These are phyloP conservation scores for Helarctos malayanus DNA, from an alignment of 2,797 vertebrate species.

Conservation along the genomic window DNA sequence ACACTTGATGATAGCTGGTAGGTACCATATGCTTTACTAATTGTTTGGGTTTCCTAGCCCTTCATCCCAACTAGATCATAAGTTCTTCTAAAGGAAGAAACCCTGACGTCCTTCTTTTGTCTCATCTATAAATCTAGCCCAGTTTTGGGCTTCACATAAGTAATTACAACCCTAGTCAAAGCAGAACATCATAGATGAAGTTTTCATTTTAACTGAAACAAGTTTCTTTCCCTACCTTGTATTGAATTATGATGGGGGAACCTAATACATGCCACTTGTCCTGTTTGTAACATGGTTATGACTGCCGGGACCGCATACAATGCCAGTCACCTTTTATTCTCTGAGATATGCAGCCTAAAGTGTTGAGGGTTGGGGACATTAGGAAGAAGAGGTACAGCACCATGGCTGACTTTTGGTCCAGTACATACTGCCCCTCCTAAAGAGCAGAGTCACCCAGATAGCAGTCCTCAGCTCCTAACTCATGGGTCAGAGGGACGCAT, in stretches of 20 bases:
- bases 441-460: background rate
- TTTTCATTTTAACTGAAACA: constrained; percentile 29
- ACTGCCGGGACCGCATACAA: background rate
- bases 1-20: background rate
- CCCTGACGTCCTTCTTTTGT: background rate
- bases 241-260: background rate
- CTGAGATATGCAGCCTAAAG: background rate
- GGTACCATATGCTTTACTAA: background rate
- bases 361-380: background rate
- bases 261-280: background rate
- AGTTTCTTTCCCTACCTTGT: background rate
- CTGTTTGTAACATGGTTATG: background rate
- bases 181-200: background rate
- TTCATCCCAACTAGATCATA: background rate
- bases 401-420: background rate
- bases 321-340: background rate
- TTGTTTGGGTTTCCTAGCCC: background rate
- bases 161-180: background rate
- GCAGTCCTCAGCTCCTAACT: background rate
- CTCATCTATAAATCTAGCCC: background rate
- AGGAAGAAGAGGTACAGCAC: background rate
- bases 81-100: background rate
- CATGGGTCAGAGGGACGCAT: background rate
- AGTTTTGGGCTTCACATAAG: constrained; percentile 17
- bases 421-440: background rate